phyloP scores from a whole-genome alignment of 1,140 invertebrate species.

The Lordiphosa collinella region DNA sequence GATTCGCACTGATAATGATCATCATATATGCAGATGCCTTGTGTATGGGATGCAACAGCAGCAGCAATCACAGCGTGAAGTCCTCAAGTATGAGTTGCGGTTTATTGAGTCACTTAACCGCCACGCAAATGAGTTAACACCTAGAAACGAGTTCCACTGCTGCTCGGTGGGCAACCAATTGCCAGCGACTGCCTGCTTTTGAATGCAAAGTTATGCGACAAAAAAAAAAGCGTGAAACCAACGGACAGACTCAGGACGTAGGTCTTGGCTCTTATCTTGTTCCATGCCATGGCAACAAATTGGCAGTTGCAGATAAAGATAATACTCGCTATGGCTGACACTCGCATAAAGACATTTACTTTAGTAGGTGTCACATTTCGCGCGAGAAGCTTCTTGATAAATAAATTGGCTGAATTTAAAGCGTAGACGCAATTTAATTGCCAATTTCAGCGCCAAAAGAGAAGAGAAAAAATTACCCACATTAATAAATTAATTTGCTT shows the following conservation, averaged over 20 bases:
- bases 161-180: not conserved
- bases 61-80: conserved; percentile 47
- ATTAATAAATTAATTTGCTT: conserved; percentile 69
- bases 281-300: conserved; percentile 52
- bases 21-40: conserved; percentile 7
- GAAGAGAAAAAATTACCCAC: conserved; percentile 42
- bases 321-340: conserved; percentile 56
- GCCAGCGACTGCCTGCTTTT: conserved; percentile 27
- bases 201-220: conserved; percentile 71
- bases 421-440: conserved; percentile 52
- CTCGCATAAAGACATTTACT: conserved; percentile 46
- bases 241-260: not conserved
- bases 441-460: conserved; percentile 42
- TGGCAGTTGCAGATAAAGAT: conserved; percentile 72
- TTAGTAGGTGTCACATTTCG: conserved; percentile 74
- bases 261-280: conserved; percentile 39
- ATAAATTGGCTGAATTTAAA: conserved; percentile 42
- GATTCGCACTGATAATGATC: conserved; percentile 7
- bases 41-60: not conserved
- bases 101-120: conserved; percentile 72
- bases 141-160: conserved; percentile 26
- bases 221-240: not conserved
- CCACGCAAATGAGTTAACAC: conserved; percentile 71
- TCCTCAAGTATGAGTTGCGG: conserved; percentile 58
- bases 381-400: conserved; percentile 35